Conservation (phyloP, 2,797 vertebrate genomes). For the Steatocranus sp. region DNA sequence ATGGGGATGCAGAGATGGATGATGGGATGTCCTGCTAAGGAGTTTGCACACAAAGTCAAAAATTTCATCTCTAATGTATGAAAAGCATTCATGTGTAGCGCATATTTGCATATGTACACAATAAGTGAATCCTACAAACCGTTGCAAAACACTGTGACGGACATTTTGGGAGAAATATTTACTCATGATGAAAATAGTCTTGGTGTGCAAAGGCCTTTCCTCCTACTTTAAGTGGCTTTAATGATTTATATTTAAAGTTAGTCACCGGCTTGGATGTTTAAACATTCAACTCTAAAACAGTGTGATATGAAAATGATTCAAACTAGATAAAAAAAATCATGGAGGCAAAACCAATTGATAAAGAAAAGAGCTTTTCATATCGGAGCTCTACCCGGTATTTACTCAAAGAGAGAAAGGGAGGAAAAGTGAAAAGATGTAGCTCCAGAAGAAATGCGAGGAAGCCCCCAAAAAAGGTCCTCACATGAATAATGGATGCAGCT, state of each 20-base stretch:
- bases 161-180: neutral
- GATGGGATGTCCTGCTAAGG: neutral
- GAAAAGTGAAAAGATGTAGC: slow-evolving; percentile 7
- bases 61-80: neutral
- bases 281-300: neutral
- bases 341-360: neutral
- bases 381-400: neutral
- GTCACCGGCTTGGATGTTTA: neutral
- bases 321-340: neutral
- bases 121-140: neutral
- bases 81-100: accelerated
- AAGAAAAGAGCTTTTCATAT: neutral
- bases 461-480: neutral
- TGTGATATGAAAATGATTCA: neutral
- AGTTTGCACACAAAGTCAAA: neutral
- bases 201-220: neutral
- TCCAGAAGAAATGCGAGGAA: neutral
- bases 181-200: neutral
- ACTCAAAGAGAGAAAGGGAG: neutral
- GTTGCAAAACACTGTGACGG: neutral
- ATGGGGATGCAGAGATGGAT: neutral
- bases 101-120: neutral
- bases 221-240: neutral
- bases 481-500: slow-evolving; percentile 53
- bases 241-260: neutral